These are phyloP conservation scores for Halictus rubicundus DNA, from an alignment of 1,140 invertebrate species.

Conservation along the genomic window DNA sequence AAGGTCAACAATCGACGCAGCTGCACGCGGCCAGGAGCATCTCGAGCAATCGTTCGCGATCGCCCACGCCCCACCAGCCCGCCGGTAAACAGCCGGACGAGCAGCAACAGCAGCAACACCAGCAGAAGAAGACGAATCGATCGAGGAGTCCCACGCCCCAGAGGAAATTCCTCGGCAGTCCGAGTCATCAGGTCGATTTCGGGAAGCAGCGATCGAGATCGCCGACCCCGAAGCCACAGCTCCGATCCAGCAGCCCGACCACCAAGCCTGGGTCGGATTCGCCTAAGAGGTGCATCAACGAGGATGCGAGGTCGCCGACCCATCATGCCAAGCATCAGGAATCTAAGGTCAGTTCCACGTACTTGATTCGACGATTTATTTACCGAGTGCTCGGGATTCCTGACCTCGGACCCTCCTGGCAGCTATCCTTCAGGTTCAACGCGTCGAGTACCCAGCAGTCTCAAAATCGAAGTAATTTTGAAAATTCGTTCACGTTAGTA, in stretches of 20 bases:
- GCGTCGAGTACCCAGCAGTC: too few relatives aligned
- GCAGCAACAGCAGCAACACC: slow-evolving; percentile 6
- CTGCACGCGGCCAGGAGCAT: slow-evolving; percentile 73
- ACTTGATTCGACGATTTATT: background rate
- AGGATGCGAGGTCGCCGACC: slow-evolving; percentile 68
- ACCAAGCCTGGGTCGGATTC: slow-evolving; percentile 59
- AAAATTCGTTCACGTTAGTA: too few relatives aligned
- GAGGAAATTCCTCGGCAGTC: slow-evolving; percentile 67
- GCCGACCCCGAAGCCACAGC: slow-evolving; percentile 74
- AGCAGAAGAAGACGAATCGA: slow-evolving; percentile 79
- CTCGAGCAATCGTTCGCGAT: slow-evolving; percentile 80
- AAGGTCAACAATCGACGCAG: slow-evolving; percentile 71
- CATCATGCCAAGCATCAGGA: slow-evolving; percentile 57
- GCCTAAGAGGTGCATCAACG: slow-evolving; percentile 57
- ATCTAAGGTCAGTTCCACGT: slow-evolving; percentile 31
- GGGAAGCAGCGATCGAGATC: slow-evolving; percentile 73
- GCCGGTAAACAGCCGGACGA: slow-evolving; percentile 49
- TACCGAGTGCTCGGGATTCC: too few relatives aligned
- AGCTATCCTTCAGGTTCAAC: too few relatives aligned
- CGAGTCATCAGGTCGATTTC: slow-evolving; percentile 63
- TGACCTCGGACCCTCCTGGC: too few relatives aligned
- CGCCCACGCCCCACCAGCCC: slow-evolving; percentile 78
- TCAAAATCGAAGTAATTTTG: too few relatives aligned
- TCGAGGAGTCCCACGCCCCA: slow-evolving; percentile 76
- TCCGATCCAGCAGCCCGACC: slow-evolving; percentile 67